Percentiles rank a stretch among this genome's conserved stretches.
phyloP scores from a whole-genome alignment of 2,797 vertebrate genomes.

The Poecilia gillii region DNA sequence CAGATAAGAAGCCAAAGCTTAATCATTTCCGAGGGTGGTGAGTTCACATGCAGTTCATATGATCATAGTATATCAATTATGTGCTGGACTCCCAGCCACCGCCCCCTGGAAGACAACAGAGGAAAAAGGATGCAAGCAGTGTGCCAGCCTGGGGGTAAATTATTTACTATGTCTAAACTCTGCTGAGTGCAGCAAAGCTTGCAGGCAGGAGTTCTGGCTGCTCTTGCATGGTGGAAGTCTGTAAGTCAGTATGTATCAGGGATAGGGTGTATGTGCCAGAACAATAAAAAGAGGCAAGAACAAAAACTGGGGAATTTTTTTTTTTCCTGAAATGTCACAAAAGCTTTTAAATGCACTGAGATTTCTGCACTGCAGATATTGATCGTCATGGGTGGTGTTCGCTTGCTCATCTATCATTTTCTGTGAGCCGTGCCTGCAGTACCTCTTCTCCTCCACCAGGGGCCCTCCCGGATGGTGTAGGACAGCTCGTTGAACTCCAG shows the following conservation, averaged over 20 bases:
- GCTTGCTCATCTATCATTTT: constrained; percentile 43
- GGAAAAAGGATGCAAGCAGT: constrained; percentile 52
- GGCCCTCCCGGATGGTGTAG: constrained; percentile 94
- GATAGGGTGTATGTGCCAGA: constrained; percentile 15
- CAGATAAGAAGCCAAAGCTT: constrained; percentile 22
- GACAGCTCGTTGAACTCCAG: constrained; percentile 95
- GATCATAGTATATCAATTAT: constrained; percentile 62
- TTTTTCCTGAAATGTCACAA: constrained; percentile 33
- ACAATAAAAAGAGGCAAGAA: constrained; percentile 16
- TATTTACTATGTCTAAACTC: constrained; percentile 81
- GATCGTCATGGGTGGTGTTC: constrained; percentile 47
- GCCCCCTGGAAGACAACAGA: constrained; percentile 39
- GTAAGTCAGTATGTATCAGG: constrained; percentile 4
- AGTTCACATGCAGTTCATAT: constrained; percentile 53
- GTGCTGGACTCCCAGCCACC: constrained; percentile 40
- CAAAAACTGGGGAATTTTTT: constrained; percentile 4
- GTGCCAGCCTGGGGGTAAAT: constrained; percentile 76
- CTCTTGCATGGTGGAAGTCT: constrained; percentile 49
- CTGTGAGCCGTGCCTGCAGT: constrained; percentile 42
- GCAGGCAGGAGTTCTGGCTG: constrained; percentile 41
- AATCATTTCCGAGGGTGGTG: constrained; percentile 19
- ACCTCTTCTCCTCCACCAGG: constrained; percentile 97
- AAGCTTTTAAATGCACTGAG: constrained; percentile 34
- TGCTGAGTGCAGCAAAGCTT: constrained; percentile 79
- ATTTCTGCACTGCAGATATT: constrained; percentile 48